A percentile compares a stretch with the other conserved stretches of the same genome.
These are phyloP conservation scores for Callorhinus ursinus DNA, from an alignment of 2,113 vertebrate species.

Conservation along the genomic window DNA sequence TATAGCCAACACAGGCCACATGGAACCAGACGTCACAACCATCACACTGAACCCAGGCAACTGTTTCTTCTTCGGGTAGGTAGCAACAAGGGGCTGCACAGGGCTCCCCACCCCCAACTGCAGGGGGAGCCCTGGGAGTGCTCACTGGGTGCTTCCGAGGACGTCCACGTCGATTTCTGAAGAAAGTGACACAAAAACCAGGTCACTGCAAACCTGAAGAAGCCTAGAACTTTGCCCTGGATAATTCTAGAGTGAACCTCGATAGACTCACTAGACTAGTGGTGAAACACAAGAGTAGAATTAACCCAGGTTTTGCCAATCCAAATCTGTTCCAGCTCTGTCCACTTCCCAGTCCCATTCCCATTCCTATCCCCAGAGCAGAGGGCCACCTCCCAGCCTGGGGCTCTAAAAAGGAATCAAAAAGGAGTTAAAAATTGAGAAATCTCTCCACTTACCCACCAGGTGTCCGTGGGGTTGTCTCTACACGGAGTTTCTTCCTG, in stretches of 20 bases:
- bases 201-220: conserved; percentile 21
- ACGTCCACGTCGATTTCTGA: conserved; percentile 88
- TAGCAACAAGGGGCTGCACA: conserved; percentile 87
- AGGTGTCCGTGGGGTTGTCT: conserved; percentile 57
- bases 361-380: not conserved
- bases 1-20: conserved; percentile 88
- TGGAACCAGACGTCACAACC: conserved; percentile 92
- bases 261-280: not conserved
- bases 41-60: conserved; percentile 94
- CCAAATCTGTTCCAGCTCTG: not conserved
- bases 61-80: conserved; percentile 91
- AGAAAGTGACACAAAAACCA: conserved; percentile 40
- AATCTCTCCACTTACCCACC: conserved; percentile 74
- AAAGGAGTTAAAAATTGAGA: not conserved
- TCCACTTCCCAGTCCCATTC: no score
- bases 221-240: not conserved
- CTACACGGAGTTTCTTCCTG: conserved; percentile 73
- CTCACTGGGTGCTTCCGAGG: conserved; percentile 88
- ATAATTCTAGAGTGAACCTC: not conserved
- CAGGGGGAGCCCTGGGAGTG: conserved; percentile 73
- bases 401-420: not conserved
- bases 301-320: not conserved
- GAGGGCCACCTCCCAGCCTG: not conserved
- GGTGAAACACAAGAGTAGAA: not conserved
- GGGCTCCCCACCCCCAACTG: conserved; percentile 81